Evolutionary conservation across 2,797 vertebrate genomes (phyloP).

Genomic region (Squalus acanthias): DNA sequence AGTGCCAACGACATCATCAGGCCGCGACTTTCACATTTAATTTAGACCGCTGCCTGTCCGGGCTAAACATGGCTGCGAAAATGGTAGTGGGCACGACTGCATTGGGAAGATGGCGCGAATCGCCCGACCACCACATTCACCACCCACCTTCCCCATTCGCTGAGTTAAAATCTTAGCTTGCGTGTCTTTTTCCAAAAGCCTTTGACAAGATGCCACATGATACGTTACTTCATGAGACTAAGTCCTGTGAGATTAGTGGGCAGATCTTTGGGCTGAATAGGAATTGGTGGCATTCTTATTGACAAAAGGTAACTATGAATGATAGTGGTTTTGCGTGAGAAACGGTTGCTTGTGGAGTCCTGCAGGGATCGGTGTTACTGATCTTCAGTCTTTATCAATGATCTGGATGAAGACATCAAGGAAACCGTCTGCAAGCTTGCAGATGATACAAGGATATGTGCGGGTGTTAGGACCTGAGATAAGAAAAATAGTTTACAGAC

Average conservation of each 20-base stretch:
- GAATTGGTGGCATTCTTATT: neutral
- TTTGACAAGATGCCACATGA: neutral
- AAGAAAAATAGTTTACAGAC: neutral
- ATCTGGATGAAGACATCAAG: neutral
- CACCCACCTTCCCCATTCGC: neutral
- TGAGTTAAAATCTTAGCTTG: neutral
- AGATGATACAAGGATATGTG: neutral
- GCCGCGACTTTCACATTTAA: no score
- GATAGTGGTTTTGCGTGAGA: neutral
- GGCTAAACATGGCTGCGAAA: neutral
- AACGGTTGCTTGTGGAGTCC: no score
- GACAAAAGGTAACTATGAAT: neutral
- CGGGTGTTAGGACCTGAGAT: neutral
- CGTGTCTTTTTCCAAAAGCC: neutral
- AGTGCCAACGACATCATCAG: no score
- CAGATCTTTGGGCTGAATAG: neutral
- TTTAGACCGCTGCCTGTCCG: no score
- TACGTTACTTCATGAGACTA: neutral
- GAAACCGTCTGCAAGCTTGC: neutral
- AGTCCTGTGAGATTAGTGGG: neutral
- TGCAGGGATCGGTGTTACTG: neutral
- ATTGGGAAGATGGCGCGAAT: neutral
- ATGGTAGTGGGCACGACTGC: neutral
- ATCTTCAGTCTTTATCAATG: neutral
- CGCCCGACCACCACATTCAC: neutral